Conservation (phyloP, 1,140 invertebrate genomes). For the Meteorus sp. region DNA sequence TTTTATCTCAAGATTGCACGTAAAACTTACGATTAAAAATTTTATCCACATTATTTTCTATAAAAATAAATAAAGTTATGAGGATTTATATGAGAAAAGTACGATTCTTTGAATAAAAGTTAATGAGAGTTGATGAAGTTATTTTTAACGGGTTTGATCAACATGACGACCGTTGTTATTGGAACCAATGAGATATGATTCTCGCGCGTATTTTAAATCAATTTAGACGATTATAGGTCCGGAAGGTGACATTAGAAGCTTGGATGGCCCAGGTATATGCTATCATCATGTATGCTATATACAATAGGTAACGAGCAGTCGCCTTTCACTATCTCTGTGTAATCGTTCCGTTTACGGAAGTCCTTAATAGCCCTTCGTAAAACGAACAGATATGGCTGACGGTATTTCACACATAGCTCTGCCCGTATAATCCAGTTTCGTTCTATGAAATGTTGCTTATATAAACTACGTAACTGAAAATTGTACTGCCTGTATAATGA, state of each 20-base stretch:
- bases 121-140: too few species aligned
- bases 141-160: too few species aligned
- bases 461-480: conserved; percentile 30
- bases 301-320: conserved; percentile 1
- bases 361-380: conserved; percentile 39
- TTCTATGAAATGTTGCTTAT: conserved; percentile 25
- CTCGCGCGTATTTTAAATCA: too few species aligned
- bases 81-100: too few species aligned
- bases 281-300: too few species aligned
- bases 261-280: not conserved
- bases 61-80: too few species aligned
- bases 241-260: not conserved
- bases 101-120: too few species aligned
- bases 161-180: too few species aligned
- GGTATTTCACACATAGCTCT: conserved; percentile 29
- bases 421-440: conserved; percentile 23
- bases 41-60: too few species aligned
- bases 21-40: too few species aligned
- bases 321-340: conserved; percentile 29
- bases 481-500: not conserved
- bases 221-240: not conserved
- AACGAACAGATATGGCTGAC: conserved; percentile 30
- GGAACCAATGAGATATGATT: too few species aligned
- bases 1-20: too few species aligned
- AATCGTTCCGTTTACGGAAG: conserved; percentile 35